These are phyloP conservation scores for Cyanoramphus novaezelandiae DNA, from an alignment of 2,113 vertebrate genomes.

Conservation along the genomic window DNA sequence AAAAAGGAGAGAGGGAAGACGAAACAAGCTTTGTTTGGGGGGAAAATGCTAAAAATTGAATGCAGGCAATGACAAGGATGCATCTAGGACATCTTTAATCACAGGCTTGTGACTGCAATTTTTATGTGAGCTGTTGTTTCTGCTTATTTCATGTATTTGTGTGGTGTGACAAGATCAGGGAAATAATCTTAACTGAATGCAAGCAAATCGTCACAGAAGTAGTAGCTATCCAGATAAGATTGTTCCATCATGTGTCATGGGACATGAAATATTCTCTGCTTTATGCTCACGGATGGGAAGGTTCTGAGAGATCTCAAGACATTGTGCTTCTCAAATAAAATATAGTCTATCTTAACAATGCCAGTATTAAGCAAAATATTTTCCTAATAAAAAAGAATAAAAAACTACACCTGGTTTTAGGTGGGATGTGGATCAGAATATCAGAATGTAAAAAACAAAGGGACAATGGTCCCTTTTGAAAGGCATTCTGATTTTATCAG, in stretches of 20 bases:
- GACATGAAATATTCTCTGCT: background rate
- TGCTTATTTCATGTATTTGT: background rate
- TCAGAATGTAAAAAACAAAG: background rate
- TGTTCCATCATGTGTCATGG: fast-evolving
- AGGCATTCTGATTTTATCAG: background rate
- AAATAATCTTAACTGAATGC: background rate
- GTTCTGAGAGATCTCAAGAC: background rate
- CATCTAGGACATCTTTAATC: background rate
- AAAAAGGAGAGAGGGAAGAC: background rate
- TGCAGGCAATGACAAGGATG: background rate
- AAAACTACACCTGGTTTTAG: background rate
- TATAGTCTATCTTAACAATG: background rate
- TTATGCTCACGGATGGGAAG: background rate
- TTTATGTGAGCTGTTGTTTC: background rate
- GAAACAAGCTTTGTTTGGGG: background rate
- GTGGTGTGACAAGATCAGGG: background rate
- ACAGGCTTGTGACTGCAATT: background rate
- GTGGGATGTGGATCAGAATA: background rate
- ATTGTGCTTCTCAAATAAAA: background rate
- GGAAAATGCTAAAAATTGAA: background rate
- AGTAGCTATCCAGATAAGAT: background rate
- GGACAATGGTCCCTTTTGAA: background rate
- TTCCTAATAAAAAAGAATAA: background rate
- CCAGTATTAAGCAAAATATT: background rate
- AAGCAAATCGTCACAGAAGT: background rate